Base-by-base conservation (phyloP, 1,140 invertebrate genomes). In the Papilio machaon region DNA sequence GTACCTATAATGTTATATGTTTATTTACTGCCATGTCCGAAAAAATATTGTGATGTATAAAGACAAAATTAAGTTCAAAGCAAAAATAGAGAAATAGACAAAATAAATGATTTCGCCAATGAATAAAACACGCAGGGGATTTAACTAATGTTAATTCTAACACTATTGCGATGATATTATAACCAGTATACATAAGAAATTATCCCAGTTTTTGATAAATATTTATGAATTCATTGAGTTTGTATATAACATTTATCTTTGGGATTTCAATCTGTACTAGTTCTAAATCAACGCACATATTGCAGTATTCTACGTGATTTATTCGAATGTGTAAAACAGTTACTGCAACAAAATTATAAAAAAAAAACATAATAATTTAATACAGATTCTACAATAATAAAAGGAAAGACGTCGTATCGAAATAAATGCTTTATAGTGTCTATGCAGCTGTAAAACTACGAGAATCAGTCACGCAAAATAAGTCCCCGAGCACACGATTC, bases 351-450 rank as follows among this genome's bases (percentile, higher is more conserved):
- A 46, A 46, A 60, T 79, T 79, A 79, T 67, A 43, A 38, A 79
- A 67, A 67, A 79, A 46, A 87, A 30, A 30, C 23, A 30, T 30
- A 30, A 87, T 83, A 87, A 82, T 85, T 86, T 87, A 85, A 82
- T 85, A 84, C 35, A 87, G 85, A 83, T 80, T 83, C 77, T 79
- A 79, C 60, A 11, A 64, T 64, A 79, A 79, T 15, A 47, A 58
- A 43, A 78, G 60, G 77, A 79, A 79, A 79, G 43, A 67, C 83
- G 85, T 82, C 83, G 82, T 85, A 86, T 85, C 80, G 73, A 81
- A 83, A 88, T 88, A 88, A 88, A 88, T 88, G 87, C 87, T 80
- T 85, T 85, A 82, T 82, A 82, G 80, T 78, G 83, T 83, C 81
- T 82, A 84, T 82, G 84, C 81, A 81, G 83, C 77, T 35, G 82